Evolutionary conservation across 2,113 vertebrate species (phyloP), one percentile per base, ranked within the genome.

Genomic region (Empidonax alnorum): DNA sequence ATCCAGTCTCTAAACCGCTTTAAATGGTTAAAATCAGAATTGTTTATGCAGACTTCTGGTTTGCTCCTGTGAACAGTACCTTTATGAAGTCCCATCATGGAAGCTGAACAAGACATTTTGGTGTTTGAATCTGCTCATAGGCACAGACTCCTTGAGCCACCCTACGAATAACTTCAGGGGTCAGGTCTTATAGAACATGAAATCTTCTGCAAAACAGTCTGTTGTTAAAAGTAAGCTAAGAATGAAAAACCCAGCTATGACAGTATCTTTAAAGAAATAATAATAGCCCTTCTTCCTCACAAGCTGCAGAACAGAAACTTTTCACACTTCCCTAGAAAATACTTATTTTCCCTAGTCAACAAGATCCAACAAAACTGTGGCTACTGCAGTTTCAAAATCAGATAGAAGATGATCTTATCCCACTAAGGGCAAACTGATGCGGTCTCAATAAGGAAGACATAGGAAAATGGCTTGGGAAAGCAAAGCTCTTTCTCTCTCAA

Each of bases 401-500:
- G 74, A 46, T 16, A 83, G 15, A 93, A 47, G 93, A 86, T 33
- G 55, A 59, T 74, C 59, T 85, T 55, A 62, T 69, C 41, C 46
- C 53, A 76, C 27, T 59, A 73, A 44, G 50, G 81, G 28, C 63
- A 69, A 93, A 94, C n/a, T 69, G 71, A 84, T 13, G 76, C 25
- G 14, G n/a, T 80, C 66, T 90, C n/a, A 95, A n/a, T 46, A 88
- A 91, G 46, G 15, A 93, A 72, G 88, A 90, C 0, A 4, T 6
- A 46, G 67, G 63, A 92, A 83, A 86, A 92, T 20, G 23, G 85
- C 85, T 77, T 30, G 28, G 56, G 73, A 49, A 91, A 93, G 62
- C 65, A 95, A 81, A 95, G 39, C 41, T 94, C 80, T 82, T 66
- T 93, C 84, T 82, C 90, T 90, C 96, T 93, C 67, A 72, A 61